Percentiles rank a stretch among this genome's conserved stretches.
phyloP scores from a whole-genome alignment of 2,888 invertebrate genomes.

The Sialis fuliginosa region DNA sequence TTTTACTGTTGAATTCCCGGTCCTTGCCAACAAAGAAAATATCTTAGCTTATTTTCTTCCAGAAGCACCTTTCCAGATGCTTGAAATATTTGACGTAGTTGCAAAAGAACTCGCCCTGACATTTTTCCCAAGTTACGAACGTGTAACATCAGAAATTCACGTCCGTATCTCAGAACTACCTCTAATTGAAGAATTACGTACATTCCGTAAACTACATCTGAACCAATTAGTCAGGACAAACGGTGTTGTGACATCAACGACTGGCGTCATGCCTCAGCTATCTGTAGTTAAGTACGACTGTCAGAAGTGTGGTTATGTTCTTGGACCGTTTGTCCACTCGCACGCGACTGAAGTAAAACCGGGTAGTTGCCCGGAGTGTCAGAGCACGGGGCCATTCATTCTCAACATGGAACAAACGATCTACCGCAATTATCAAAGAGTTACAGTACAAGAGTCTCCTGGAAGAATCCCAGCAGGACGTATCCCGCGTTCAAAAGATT shows the following conservation, averaged over 20 bases:
- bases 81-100: constrained; percentile 90
- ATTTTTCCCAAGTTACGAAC: constrained; percentile 89
- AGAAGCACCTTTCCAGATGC: constrained; percentile 92
- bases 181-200: constrained; percentile 85
- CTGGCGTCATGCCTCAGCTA: constrained; percentile 88
- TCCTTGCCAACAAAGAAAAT: constrained; percentile 78
- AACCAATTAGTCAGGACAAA: constrained; percentile 87
- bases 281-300: constrained; percentile 96
- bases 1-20: constrained; percentile 83
- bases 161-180: constrained; percentile 91
- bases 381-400: constrained; percentile 87
- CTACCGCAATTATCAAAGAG: constrained; percentile 95
- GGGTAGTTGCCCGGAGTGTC: constrained; percentile 95
- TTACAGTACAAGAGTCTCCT: constrained; percentile 95
- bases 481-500: constrained; percentile 94
- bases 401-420: constrained; percentile 98
- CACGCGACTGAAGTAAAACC: constrained; percentile 90
- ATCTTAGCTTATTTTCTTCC: constrained; percentile 93
- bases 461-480: constrained; percentile 95
- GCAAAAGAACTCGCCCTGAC: constrained; percentile 84
- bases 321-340: constrained; percentile 92
- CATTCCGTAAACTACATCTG: constrained; percentile 74
- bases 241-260: constrained; percentile 92
- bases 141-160: constrained; percentile 86
- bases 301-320: constrained; percentile 80